phyloP scores from a whole-genome alignment of 2,797 vertebrate species.

The Amblyraja radiata region DNA sequence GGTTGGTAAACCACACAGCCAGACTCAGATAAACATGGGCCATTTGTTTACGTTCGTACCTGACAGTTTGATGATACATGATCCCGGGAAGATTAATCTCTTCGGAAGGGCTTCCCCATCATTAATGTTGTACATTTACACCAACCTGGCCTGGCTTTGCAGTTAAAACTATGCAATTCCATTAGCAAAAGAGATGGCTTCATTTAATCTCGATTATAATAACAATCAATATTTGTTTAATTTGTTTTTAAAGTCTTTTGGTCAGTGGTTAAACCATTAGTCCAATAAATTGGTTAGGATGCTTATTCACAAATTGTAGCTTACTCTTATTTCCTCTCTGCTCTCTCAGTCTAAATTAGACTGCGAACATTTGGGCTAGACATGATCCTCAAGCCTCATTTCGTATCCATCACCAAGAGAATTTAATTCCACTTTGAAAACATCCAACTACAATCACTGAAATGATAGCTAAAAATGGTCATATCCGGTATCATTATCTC shows the following conservation, averaged over 20 bases:
- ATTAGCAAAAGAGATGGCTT: slow-evolving; percentile 7
- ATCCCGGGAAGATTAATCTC: slow-evolving; percentile 90
- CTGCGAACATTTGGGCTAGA: background rate
- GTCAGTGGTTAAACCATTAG: slow-evolving; percentile 21
- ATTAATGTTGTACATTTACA: slow-evolving; percentile 55
- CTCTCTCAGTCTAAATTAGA: background rate
- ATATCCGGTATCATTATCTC: background rate
- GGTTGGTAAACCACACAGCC: slow-evolving; percentile 79
- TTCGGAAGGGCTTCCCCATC: slow-evolving; percentile 44
- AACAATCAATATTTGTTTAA: slow-evolving; percentile 15
- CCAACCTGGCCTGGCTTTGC: slow-evolving; percentile 52
- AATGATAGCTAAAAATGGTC: background rate
- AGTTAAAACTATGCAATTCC: slow-evolving; percentile 41
- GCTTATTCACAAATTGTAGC: background rate
- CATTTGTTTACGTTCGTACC: slow-evolving; percentile 93
- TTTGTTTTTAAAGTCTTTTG: slow-evolving; percentile 29
- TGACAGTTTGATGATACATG: slow-evolving; percentile 89
- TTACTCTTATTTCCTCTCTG: background rate
- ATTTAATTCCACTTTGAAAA: background rate
- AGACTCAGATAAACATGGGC: slow-evolving; percentile 92
- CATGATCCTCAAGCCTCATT: background rate
- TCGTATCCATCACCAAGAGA: background rate
- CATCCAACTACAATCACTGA: background rate
- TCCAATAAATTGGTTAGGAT: background rate
- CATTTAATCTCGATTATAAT: slow-evolving; percentile 18